Percentiles rank a stretch among this genome's conserved stretches.
Conservation (phyloP, 2,888 invertebrate species). For the Norana najaformis region DNA sequence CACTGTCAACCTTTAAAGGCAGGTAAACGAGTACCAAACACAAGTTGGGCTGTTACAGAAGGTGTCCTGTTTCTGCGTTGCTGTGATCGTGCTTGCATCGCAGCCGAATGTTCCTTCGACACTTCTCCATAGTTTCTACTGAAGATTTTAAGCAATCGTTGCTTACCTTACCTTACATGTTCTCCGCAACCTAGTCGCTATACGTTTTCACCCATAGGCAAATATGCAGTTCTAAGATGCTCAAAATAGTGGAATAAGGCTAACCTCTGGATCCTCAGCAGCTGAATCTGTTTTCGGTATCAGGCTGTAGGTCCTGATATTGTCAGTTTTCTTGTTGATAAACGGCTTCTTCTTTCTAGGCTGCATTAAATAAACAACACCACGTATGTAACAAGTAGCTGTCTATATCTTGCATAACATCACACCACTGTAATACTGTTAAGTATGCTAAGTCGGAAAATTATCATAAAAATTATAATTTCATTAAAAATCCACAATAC, state of each 20-base stretch:
- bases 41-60: too few species aligned
- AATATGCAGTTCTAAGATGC: background rate
- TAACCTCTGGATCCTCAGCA: background rate
- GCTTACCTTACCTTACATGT: background rate
- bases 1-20: too few species aligned
- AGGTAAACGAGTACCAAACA: too few species aligned
- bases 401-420: background rate
- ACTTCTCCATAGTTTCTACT: too few species aligned
- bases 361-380: background rate
- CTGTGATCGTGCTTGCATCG: too few species aligned
- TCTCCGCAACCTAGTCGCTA: background rate
- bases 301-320: background rate
- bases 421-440: background rate
- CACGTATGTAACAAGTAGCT: background rate
- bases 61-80: too few species aligned
- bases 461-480: too few species aligned
- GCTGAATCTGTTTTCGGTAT: background rate
- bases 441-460: background rate
- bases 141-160: too few species aligned
- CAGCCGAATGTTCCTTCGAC: too few species aligned
- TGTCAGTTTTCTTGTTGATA: background rate
- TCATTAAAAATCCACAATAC: too few species aligned
- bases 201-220: background rate
- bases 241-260: background rate
- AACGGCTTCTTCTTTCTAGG: background rate